These are phyloP conservation scores for Probaryconus sp. DNA, from an alignment of 1,140 invertebrate species.

Conservation along the genomic window DNA sequence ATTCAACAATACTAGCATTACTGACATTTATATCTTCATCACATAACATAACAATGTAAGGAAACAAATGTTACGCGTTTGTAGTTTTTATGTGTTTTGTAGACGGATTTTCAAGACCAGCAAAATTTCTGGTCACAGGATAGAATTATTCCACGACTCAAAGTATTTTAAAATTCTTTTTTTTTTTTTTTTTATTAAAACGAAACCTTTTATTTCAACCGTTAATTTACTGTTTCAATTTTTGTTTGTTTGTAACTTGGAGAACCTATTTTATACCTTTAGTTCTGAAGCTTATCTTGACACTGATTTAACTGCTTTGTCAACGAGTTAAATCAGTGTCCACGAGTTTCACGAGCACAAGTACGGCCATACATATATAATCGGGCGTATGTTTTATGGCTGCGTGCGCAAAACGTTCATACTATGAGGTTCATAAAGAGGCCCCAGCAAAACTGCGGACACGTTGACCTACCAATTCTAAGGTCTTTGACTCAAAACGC, in stretches of 20 bases:
- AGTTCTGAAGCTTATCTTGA: no score
- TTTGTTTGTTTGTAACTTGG: no score
- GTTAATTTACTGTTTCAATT: no score
- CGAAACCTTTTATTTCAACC: no score
- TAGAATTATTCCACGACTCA: no score
- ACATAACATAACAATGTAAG: constrained; percentile 24
- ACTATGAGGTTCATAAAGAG: constrained; percentile 5
- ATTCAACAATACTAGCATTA: constrained; percentile 22
- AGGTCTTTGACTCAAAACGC: constrained; percentile 10
- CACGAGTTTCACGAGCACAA: constrained; percentile 65
- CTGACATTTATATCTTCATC: constrained; percentile 47
- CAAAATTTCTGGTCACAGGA: no score
- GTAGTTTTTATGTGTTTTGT: constrained; percentile 26
- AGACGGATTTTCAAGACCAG: no score
- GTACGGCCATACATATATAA: constrained; percentile 42
- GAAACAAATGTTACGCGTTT: constrained; percentile 20
- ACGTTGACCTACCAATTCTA: constrained; percentile 49
- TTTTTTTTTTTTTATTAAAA: no score
- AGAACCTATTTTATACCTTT: no score
- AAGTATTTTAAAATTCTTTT: no score
- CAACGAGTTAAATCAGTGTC: constrained; percentile 67
- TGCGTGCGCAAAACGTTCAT: constrained; percentile 17
- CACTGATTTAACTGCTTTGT: no score
- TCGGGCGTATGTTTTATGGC: constrained; percentile 21
- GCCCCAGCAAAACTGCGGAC: constrained; percentile 58